phyloP scores from a whole-genome alignment of 2,797 vertebrate species.

The Artibeus lituratus region DNA sequence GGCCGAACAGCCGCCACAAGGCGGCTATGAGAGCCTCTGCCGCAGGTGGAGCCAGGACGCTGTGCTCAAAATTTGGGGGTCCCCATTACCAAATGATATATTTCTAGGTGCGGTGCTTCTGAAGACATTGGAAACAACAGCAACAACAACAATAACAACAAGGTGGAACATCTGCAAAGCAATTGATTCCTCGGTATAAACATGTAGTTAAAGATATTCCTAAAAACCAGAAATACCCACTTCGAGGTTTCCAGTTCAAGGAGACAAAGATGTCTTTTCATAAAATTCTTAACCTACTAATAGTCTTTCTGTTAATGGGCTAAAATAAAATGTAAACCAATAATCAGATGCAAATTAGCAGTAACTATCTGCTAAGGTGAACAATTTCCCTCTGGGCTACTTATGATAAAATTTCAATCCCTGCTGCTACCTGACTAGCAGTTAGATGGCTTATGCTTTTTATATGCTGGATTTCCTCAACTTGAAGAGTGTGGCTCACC shows the following conservation, averaged over 20 bases:
- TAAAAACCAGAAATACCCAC: not conserved
- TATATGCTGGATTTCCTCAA: not conserved
- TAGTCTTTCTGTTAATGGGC: not conserved
- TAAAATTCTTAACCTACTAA: conserved; percentile 21
- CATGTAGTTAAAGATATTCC: not conserved
- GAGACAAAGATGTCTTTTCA: not conserved
- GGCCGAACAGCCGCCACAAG: rapidly evolving
- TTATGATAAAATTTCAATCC: not conserved
- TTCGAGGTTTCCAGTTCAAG: not conserved
- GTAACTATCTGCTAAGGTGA: not conserved
- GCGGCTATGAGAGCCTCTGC: rapidly evolving
- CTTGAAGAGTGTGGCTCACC: not conserved
- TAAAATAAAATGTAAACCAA: conserved; percentile 20
- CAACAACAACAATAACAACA: too few relatives aligned
- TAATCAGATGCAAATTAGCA: not conserved
- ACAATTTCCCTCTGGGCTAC: not conserved
- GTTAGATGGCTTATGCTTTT: not conserved
- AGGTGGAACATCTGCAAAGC: not conserved
- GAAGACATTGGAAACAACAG: not conserved
- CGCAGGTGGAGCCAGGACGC: not conserved
- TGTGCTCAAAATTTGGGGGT: not conserved
- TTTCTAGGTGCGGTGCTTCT: not conserved
- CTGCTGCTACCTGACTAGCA: not conserved
- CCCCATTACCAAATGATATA: not conserved
- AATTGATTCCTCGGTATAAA: not conserved